Conservation (phyloP, 2,113 vertebrate species). For the Phrynocephalus versicolor region DNA sequence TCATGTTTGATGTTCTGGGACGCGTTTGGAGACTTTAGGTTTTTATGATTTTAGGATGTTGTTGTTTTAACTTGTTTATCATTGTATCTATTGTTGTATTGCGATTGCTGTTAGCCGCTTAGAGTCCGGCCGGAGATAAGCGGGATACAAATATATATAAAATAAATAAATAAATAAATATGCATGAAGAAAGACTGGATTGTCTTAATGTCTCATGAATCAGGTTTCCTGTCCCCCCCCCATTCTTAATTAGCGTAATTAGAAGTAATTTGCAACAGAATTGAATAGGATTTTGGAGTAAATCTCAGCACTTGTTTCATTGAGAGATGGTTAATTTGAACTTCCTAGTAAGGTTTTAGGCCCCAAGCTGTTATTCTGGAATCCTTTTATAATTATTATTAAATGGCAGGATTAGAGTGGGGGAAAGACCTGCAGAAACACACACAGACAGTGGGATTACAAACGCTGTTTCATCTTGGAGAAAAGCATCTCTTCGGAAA, state of each 20-base stretch:
- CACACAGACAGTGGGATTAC: constrained; percentile 29
- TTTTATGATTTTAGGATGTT: too few species aligned
- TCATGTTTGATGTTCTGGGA: too few species aligned
- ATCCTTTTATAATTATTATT: constrained; percentile 13
- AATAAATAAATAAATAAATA: too few species aligned
- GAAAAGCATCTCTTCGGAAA: constrained; percentile 46
- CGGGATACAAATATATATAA: too few species aligned
- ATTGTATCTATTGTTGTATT: too few species aligned
- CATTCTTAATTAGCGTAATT: neutral
- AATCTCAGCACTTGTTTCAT: neutral
- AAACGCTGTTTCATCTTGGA: constrained; percentile 44
- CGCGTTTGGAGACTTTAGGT: too few species aligned
- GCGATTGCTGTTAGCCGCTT: too few species aligned
- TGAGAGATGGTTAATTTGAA: neutral
- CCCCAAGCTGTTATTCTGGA: neutral
- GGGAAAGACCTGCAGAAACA: neutral
- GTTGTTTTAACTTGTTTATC: too few species aligned
- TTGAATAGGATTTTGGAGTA: neutral
- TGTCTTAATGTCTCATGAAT: neutral
- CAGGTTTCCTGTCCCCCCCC: neutral
- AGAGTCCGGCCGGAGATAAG: too few species aligned
- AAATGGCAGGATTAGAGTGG: neutral
- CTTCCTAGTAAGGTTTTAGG: fast-evolving
- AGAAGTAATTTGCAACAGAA: neutral
- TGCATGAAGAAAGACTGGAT: neutral